Conservation (phyloP, 2,113 vertebrate species). For the Heloderma charlesbogerti region DNA sequence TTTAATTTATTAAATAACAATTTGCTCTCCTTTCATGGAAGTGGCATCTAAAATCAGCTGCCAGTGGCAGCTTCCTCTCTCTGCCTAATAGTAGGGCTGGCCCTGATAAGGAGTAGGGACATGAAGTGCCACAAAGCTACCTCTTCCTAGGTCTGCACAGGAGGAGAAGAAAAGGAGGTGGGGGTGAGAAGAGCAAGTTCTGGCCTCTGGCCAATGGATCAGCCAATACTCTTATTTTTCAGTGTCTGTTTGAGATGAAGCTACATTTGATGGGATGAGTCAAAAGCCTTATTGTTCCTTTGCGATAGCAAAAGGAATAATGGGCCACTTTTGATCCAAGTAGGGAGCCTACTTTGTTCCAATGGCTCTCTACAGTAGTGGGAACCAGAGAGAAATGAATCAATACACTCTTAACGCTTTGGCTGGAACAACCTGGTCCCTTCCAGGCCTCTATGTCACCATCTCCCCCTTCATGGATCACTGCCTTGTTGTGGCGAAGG, state of each 20-base stretch:
- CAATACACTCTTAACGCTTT: fast-evolving
- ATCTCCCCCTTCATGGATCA: too few species aligned
- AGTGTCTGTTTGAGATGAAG: background rate
- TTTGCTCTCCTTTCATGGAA: background rate
- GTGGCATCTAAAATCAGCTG: background rate
- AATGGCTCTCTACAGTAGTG: background rate
- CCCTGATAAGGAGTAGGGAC: background rate
- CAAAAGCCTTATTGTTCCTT: background rate
- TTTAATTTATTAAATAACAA: too few species aligned
- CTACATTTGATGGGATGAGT: background rate
- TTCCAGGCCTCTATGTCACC: background rate
- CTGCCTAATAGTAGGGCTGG: background rate
- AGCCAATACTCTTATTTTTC: fast-evolving
- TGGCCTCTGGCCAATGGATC: fast-evolving
- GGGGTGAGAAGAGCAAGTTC: fast-evolving
- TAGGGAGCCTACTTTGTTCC: background rate
- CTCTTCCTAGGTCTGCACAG: fast-evolving
- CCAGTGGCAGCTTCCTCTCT: background rate
- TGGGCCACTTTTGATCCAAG: background rate
- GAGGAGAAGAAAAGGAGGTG: too few species aligned
- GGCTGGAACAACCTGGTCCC: background rate
- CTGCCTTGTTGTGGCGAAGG: too few species aligned
- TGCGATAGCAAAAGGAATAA: background rate
- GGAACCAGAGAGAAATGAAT: background rate
- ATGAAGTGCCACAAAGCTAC: background rate